Conservation (phyloP, 1,140 invertebrate species). For the Latrodectus geometricus region DNA sequence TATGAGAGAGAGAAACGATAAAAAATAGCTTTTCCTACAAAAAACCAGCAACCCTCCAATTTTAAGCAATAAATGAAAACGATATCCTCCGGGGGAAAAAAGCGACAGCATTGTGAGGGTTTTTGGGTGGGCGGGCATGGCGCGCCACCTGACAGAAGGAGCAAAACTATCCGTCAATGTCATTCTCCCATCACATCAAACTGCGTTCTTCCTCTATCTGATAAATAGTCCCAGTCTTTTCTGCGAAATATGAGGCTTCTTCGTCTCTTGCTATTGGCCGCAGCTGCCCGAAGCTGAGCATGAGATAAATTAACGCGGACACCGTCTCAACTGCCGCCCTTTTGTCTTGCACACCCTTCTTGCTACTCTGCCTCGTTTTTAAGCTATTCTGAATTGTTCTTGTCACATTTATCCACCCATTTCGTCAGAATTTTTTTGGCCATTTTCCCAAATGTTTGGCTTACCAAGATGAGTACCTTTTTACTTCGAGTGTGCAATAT, state of each 20-base stretch:
- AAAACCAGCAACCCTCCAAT: too few relatives aligned
- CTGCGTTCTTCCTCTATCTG: slow-evolving; percentile 1
- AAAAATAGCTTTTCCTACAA: too few relatives aligned
- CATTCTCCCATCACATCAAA: slow-evolving; percentile 46
- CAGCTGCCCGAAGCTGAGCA: slow-evolving; percentile 34
- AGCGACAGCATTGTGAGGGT: too few relatives aligned
- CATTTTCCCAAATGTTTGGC: not conserved
- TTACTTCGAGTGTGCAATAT: too few relatives aligned
- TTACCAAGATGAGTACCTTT: too few relatives aligned
- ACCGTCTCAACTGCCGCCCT: slow-evolving; percentile 33
- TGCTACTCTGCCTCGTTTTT: not conserved
- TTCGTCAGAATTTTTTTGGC: not conserved
- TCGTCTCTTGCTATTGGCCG: slow-evolving; percentile 18
- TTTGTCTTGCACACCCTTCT: not conserved
- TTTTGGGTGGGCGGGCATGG: slow-evolving; percentile 23
- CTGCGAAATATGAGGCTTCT: slow-evolving; percentile 27
- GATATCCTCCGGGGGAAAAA: too few relatives aligned
- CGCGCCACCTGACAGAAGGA: slow-evolving; percentile 20
- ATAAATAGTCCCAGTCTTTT: slow-evolving; percentile 34
- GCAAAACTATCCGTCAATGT: slow-evolving; percentile 41
- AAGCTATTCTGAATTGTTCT: not conserved
- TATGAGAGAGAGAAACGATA: too few relatives aligned
- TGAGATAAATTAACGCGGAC: slow-evolving; percentile 55
- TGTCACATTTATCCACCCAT: not conserved
- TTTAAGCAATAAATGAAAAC: too few relatives aligned